Base-by-base conservation (phyloP, 2,797 vertebrate genomes). In the Macropus fuliginosus region DNA sequence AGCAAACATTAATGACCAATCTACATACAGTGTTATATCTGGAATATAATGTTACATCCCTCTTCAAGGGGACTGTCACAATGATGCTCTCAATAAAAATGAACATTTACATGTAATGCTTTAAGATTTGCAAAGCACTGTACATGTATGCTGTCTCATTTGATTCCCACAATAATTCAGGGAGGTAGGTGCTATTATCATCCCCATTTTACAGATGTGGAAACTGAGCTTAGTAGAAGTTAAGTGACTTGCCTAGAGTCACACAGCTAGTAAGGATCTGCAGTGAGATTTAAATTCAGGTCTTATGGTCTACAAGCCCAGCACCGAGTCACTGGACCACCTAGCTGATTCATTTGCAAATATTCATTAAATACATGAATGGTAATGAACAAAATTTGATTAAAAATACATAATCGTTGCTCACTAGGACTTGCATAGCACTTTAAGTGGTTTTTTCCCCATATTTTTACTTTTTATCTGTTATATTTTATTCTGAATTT, bases 1-100 rank as follows among this genome's bases (percentile, higher is more conserved):
- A 56, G 92, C 34, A 92, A 46, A 66, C 21, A 50, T 59, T 92
- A 93, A 92, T 87, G 74, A 95, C 18, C n/a, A 59, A 93, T 40
- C 91, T 66, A 94, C 31, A 50, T 9, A 50, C 50, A 24, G 3
- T 29, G 29, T 91, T 54, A 46, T n/a, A 93, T 56, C 16, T 91
- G 46, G 93, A 93, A 92, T 81, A 89, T 81, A 24, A 62, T 91
- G n/a, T 1, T 56, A 52, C 56, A 54, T 8, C 1, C 46, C 91
- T 18, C 90, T 94, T 31, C 29, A 31, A 94, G 29, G 56, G 1
- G 54, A 59, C 18, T 87, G 18, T 46, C 74, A 46, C 74, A 46
- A 87, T 50, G 40, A 11, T 27, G 8, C 11, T 87, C n/a, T 87
- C 21, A 46, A 46, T 46, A 50, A 87, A 87, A 9, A 2, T 16